Conservation (phyloP, 23 tunicate genomes). For the Aplidium turbinatum region DNA sequence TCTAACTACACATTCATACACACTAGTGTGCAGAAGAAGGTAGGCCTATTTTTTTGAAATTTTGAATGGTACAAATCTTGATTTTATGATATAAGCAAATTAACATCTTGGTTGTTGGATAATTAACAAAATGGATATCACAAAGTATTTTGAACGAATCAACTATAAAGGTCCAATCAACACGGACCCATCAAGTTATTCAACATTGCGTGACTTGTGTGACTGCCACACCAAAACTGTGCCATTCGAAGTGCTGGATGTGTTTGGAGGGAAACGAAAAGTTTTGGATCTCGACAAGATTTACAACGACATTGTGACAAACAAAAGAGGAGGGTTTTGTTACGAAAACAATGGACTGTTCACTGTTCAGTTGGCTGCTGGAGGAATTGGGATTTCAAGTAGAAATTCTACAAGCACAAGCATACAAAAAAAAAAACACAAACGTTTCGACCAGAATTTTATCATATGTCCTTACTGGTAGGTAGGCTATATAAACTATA, state of each 20-base stretch:
- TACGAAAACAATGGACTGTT: conserved; percentile 57
- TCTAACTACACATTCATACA: too few relatives aligned
- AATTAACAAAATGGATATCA: conserved; percentile 3
- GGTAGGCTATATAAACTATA: neutral
- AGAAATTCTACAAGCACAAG: conserved; percentile 28
- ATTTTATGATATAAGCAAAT: too few relatives aligned
- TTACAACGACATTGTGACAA: conserved; percentile 43
- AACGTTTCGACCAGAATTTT: conserved; percentile 27
- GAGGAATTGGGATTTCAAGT: conserved; percentile 38
- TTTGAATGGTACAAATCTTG: too few relatives aligned
- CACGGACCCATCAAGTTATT: neutral
- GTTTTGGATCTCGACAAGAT: conserved; percentile 32
- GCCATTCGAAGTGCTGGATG: conserved; percentile 50
- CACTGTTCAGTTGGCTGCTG: conserved; percentile 38
- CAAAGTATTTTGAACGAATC: conserved; percentile 15
- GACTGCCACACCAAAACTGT: conserved; percentile 13
- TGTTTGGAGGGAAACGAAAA: conserved; percentile 60
- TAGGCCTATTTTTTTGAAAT: too few relatives aligned
- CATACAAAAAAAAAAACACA: neutral
- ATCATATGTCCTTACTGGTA: conserved; percentile 43
- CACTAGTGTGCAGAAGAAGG: too few relatives aligned
- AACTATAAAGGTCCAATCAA: conserved; percentile 19
- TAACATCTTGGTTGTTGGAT: too few relatives aligned
- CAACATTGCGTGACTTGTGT: conserved; percentile 3
- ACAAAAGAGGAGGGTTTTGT: conserved; percentile 62